phyloP scores from a whole-genome alignment of 2,113 vertebrate genomes.

The Meriones unguiculatus region DNA sequence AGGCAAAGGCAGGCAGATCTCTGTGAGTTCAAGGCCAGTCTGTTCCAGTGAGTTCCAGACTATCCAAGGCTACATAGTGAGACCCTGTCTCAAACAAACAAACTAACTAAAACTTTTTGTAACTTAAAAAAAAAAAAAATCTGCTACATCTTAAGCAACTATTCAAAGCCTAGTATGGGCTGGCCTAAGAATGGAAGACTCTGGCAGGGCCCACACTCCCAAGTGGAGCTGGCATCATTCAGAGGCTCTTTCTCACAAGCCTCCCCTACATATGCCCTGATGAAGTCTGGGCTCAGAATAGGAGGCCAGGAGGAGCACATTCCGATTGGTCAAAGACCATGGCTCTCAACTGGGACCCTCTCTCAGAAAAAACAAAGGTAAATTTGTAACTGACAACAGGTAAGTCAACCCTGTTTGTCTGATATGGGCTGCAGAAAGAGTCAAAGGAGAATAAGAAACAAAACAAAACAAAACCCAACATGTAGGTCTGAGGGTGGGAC shows the following conservation, averaged over 20 bases:
- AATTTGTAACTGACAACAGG: not conserved
- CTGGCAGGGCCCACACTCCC: not conserved
- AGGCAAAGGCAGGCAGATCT: not conserved
- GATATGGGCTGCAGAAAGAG: not conserved
- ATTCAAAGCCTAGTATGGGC: not conserved
- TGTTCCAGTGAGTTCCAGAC: not conserved
- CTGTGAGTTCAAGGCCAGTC: not conserved
- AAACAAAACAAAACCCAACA: too few species aligned
- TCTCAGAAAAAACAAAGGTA: not conserved
- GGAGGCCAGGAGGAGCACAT: not conserved
- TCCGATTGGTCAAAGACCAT: not conserved
- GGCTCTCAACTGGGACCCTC: not conserved
- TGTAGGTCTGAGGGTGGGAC: not conserved
- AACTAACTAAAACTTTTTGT: not conserved
- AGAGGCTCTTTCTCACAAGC: not conserved
- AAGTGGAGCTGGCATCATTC: not conserved
- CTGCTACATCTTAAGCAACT: not conserved
- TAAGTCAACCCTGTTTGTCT: not conserved
- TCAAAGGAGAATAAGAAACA: not conserved
- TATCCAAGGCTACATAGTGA: not conserved
- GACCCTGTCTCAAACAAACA: not conserved
- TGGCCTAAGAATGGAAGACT: not conserved
- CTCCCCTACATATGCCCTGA: not conserved
- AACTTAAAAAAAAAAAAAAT: not conserved
- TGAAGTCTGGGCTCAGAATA: not conserved